Percentiles rank a stretch among this genome's conserved stretches.
These are phyloP conservation scores for Brachymystax lenok DNA, from an alignment of 2,797 vertebrate genomes.

Conservation along the genomic window DNA sequence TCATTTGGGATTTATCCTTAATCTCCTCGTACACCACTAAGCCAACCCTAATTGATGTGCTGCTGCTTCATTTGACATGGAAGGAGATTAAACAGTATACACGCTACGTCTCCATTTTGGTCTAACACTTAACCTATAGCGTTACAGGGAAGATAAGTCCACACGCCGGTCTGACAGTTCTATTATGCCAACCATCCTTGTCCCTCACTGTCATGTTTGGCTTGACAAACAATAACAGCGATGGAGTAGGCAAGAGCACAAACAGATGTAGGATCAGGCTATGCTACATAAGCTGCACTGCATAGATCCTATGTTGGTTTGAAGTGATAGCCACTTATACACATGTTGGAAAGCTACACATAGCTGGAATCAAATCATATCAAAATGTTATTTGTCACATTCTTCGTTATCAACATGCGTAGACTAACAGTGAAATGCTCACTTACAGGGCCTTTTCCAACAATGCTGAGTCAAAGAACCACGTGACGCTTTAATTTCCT, in stretches of 20 bases:
- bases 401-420: too few species aligned
- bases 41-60: conserved; percentile 55
- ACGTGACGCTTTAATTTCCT: too few species aligned
- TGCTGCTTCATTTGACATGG: conserved; percentile 56
- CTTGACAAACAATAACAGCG: not conserved
- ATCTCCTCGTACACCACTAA: conserved; percentile 65
- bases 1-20: conserved; percentile 24
- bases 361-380: not conserved
- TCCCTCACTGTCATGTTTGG: not conserved
- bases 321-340: not conserved
- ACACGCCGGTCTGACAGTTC: not conserved
- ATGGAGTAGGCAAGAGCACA: not conserved
- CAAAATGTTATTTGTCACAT: too few species aligned
- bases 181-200: not conserved
- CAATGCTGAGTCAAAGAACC: too few species aligned
- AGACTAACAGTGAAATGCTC: too few species aligned
- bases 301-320: not conserved
- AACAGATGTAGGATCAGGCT: not conserved
- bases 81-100: conserved; percentile 45
- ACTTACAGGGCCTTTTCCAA: too few species aligned
- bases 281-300: not conserved
- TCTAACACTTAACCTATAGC: conserved; percentile 23
- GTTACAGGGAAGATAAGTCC: conserved; percentile 31
- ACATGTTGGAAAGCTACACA: not conserved
- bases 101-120: conserved; percentile 19